Conservation (phyloP, 2,888 invertebrate species). For the Serripes groenlandicus region DNA sequence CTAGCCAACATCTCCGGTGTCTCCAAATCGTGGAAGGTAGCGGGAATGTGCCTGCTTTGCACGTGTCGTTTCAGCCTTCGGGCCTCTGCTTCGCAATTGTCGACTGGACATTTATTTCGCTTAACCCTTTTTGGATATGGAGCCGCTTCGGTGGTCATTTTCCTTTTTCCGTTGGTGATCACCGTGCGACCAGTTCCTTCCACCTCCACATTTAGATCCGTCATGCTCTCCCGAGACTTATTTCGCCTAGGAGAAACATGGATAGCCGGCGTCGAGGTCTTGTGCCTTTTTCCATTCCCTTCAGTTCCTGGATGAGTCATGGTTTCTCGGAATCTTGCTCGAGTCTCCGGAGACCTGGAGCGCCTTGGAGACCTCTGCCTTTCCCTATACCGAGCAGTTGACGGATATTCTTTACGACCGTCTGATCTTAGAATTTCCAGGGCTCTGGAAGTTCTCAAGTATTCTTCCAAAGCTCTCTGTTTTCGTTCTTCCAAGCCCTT, state of each 20-base stretch:
- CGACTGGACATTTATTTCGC: background rate
- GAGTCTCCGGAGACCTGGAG: no score
- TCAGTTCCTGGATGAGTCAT: no score
- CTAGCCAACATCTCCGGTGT: background rate
- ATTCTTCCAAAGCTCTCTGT: no score
- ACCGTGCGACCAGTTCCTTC: background rate
- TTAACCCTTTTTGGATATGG: constrained; percentile 9
- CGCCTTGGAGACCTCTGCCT: no score
- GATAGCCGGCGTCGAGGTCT: background rate
- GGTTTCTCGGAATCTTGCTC: no score
- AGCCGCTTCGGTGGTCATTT: background rate
- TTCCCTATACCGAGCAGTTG: no score
- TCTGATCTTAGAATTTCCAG: no score
- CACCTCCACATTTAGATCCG: background rate
- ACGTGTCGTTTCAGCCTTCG: background rate
- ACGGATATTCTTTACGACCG: no score
- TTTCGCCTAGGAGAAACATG: background rate
- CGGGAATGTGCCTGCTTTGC: constrained; percentile 8
- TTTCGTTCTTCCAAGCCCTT: no score
- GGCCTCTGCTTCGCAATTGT: background rate
- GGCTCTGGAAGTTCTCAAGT: no score
- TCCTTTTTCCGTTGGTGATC: background rate
- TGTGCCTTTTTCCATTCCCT: background rate
- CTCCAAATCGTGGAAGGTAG: constrained; percentile 2
- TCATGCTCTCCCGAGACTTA: no score